Conservation (phyloP, 1,140 invertebrate genomes). For the Aphidius gifuensis region DNA sequence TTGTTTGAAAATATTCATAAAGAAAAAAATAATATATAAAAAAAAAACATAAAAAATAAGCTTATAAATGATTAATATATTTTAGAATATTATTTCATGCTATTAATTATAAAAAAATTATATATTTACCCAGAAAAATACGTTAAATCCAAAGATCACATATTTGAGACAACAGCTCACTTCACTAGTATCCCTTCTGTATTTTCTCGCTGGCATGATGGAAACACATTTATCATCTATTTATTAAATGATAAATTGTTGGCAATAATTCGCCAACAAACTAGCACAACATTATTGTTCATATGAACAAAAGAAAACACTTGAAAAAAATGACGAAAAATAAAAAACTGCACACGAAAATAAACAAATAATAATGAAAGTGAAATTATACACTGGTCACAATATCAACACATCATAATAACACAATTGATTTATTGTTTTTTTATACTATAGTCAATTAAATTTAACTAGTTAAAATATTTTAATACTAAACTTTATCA, state of each 20-base stretch:
- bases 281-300: constrained; percentile 33
- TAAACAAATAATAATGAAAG: constrained; percentile 1
- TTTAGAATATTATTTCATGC: too few relatives aligned
- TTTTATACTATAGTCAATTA: not conserved
- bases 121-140: constrained; percentile 89
- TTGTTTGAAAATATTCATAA: too few relatives aligned
- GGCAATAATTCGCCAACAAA: constrained; percentile 27
- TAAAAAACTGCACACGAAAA: not conserved
- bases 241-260: constrained; percentile 8
- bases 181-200: constrained; percentile 84
- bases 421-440: not conserved
- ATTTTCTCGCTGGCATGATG: constrained; percentile 60
- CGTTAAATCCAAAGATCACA: constrained; percentile 95
- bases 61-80: not conserved
- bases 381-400: not conserved
- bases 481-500: not conserved
- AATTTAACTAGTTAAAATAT: not conserved
- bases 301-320: constrained; percentile 13
- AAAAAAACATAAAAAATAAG: too few relatives aligned
- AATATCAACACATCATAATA: not conserved
- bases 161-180: constrained; percentile 97
- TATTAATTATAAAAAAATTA: not conserved
- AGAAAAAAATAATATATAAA: too few relatives aligned
- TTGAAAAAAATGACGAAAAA: not conserved
- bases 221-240: constrained; percentile 37